Base-by-base conservation (phyloP, 2,113 vertebrate species). In the Nipponia nippon region DNA sequence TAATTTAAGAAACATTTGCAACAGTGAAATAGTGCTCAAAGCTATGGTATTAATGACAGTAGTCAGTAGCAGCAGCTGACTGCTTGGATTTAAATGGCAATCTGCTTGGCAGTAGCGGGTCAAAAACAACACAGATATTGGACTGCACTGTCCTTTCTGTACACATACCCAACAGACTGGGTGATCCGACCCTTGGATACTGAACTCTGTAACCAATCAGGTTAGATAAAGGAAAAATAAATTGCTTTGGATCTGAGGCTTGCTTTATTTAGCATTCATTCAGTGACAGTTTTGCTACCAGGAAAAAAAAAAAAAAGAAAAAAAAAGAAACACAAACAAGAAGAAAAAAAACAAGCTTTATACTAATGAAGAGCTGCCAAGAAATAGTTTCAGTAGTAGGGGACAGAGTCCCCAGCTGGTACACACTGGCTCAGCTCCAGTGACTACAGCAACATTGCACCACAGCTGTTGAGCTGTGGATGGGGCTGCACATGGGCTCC, bases 1-100 rank as follows among this genome's bases (percentile, higher is more conserved):
- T 76, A 87, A 93, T 89, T 87, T 84, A 95, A 93, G 83, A 95
- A 87, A 84, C 61, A 63, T 86, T 92, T 94, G 34, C 69, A 90
- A 77, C 44, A 72, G 52, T 79, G 83, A 86, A 95, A 92, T 77
- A 90, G 53, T 40, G 62, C 82, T 92, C n/a, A 93, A 83, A 93
- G 69, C 63, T 71, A 44, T 40, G 30, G 47, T 62, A 81, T 92
- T 92, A 92, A 94, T 84, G 86, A 62, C 59, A 83, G 55, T 40
- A 92, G 78, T 73, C 92, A 93, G 83, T 25, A 77, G 55, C 71
- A 92, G 71, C 79, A 89, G 47, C 38, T 89, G 88, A 90, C 44
- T 85, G 61, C 30, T 59, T 76, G 46, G 70, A 56, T 92, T 72
- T 83, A 83, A 94, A 73, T 55, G 17, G 2, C 50, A 83, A 66